Evolutionary conservation across 2,888 invertebrate species (phyloP).

Genomic region (Ecliptopera silaceata): DNA sequence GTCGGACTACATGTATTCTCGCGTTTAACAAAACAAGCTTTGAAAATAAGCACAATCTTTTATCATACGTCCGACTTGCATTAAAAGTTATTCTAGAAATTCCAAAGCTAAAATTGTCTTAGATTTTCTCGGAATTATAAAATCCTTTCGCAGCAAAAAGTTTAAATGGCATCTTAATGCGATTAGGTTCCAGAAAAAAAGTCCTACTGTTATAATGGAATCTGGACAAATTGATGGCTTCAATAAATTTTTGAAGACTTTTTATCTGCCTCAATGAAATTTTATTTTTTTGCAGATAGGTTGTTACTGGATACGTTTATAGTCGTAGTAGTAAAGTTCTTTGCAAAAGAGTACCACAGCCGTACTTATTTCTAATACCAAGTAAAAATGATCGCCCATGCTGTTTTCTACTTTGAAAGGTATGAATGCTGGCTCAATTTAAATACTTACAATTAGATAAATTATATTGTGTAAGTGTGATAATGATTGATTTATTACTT

Average conservation of each 20-base stretch:
- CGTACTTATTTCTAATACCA: too few species aligned
- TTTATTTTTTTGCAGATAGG: neutral
- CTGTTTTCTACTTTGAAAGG: too few species aligned
- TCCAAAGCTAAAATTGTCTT: constrained; percentile 46
- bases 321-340: too few species aligned
- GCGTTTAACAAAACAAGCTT: too few species aligned
- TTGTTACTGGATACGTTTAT: neutral
- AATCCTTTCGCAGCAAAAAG: constrained; percentile 71
- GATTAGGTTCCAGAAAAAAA: constrained; percentile 74
- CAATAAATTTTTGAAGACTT: constrained; percentile 70
- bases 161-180: constrained; percentile 77
- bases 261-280: constrained; percentile 36
- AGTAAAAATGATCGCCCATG: too few species aligned
- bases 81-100: constrained; percentile 6
- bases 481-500: too few species aligned
- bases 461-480: too few species aligned
- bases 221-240: constrained; percentile 77
- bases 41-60: too few species aligned
- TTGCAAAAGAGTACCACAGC: too few species aligned
- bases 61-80: neutral
- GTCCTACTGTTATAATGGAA: constrained; percentile 76
- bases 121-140: constrained; percentile 64
- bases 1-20: too few species aligned
- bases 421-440: too few species aligned
- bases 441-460: too few species aligned